Base-by-base conservation (phyloP, 2,797 vertebrate genomes). In the Myotis myotis region DNA sequence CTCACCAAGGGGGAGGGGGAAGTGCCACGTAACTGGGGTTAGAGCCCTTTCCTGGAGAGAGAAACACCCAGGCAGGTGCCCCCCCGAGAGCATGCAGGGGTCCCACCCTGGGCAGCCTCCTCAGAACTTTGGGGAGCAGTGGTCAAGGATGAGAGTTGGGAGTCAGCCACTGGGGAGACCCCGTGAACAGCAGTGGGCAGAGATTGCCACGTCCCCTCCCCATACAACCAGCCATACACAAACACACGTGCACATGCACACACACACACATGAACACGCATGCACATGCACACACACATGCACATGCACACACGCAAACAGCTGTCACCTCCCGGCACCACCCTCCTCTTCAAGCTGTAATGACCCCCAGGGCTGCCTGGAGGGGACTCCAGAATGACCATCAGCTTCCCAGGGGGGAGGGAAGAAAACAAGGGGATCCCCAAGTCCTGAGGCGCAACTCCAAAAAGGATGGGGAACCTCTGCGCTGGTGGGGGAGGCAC, bases 361-460 rank as follows among this genome's bases (percentile, higher is more conserved):
- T 23, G 12, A 44, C 41, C 28, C 41, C 30, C 8, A 17, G n/a
- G 38, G 33, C 22, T 20, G 68, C 86, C 25, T 5, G 36, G 49
- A 71, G 85, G 20, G 5, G 4, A 75, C 89, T 49, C 30, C 33
- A 6, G 7, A 47, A 6, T 8, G 55, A 57, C 28, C 87, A 2
- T 2, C 19, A 30, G 25, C 51, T 9, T 5, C 30, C 17, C 0
- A 2, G 30, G 11, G 47, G 17, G 19, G 30, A 6, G 51, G 15
- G 25, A 25, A 11, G 83, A 30, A 10, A 1, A 2, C 1, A 8
- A 28, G 49, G 19, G n/a, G 2, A 11, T 9, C 66, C 91, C 19
- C 30, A 1, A 2, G 3, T 12, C 57, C 30, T 2, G 4, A 17
- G 25, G 41, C 0, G 4, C 44, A 25, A 25, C 57, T n/a, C 64